These are phyloP conservation scores for Drosophila navojoa DNA, from an alignment of 1,140 invertebrate species.

Conservation along the genomic window DNA sequence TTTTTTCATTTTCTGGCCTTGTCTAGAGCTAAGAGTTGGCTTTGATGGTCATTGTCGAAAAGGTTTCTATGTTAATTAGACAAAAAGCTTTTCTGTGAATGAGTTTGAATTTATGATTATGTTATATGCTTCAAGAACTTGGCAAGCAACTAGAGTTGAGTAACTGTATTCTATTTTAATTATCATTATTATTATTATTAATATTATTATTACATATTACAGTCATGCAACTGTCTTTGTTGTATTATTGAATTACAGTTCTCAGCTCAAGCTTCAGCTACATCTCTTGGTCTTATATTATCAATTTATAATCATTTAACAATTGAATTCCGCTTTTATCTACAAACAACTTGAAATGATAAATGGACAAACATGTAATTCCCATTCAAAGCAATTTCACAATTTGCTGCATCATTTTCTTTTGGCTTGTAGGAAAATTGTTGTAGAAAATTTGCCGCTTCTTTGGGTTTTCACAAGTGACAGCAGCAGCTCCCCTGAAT, in stretches of 20 bases:
- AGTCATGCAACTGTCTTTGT: too few relatives aligned
- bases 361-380: constrained; percentile 12
- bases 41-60: constrained; percentile 19
- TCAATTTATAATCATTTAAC: constrained; percentile 1
- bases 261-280: too few relatives aligned
- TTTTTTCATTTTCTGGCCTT: constrained; percentile 25
- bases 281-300: not conserved
- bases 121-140: constrained; percentile 1
- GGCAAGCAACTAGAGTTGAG: not conserved
- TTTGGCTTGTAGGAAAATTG: constrained; percentile 27
- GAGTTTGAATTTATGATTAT: constrained; percentile 32
- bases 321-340: not conserved
- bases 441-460: constrained; percentile 42
- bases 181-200: not conserved
- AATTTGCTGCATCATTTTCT: constrained; percentile 29
- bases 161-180: constrained; percentile 7
- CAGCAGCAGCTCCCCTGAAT: not conserved
- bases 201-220: too few relatives aligned
- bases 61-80: constrained; percentile 68
- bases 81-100: constrained; percentile 38
- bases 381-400: constrained; percentile 18
- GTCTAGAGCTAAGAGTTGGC: constrained; percentile 4
- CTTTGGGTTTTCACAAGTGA: constrained; percentile 36
- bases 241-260: too few relatives aligned
- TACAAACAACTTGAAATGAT: constrained; percentile 16